phyloP scores from a whole-genome alignment of 2,888 invertebrate genomes.

The Enoplolaimus lenunculus region DNA sequence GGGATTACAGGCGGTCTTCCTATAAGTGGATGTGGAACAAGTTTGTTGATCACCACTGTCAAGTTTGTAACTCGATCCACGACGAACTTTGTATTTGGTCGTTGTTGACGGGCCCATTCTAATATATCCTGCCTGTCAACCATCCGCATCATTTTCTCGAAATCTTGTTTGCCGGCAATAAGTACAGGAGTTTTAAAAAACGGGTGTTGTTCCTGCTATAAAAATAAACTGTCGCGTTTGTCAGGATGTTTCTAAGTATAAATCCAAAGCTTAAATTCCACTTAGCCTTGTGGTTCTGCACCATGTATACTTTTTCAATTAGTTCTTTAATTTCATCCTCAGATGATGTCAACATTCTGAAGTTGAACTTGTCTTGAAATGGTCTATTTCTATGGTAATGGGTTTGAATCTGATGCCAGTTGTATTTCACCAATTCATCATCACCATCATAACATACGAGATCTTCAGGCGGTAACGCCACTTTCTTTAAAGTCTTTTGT shows the following conservation, averaged over 20 bases:
- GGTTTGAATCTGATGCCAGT: background rate
- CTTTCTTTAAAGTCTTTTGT: too few relatives aligned
- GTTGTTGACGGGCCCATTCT: slow-evolving; percentile 1
- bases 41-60: background rate
- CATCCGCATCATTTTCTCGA: background rate
- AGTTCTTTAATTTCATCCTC: background rate
- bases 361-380: background rate
- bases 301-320: background rate
- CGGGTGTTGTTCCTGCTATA: background rate
- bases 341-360: background rate
- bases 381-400: background rate
- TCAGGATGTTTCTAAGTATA: background rate
- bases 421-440: background rate
- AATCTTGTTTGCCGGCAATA: background rate
- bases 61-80: slow-evolving; percentile 3
- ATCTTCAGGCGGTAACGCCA: too few relatives aligned
- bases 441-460: too few relatives aligned
- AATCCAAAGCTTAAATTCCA: background rate
- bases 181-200: background rate
- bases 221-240: background rate
- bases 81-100: too few relatives aligned
- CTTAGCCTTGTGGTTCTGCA: background rate
- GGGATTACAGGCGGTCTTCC: background rate
- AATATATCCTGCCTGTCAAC: background rate
- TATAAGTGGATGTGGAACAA: background rate